Evolutionary conservation across 2,888 invertebrate species (phyloP), one percentile per base, ranked within the genome.

Genomic region (Thereva unica): DNA sequence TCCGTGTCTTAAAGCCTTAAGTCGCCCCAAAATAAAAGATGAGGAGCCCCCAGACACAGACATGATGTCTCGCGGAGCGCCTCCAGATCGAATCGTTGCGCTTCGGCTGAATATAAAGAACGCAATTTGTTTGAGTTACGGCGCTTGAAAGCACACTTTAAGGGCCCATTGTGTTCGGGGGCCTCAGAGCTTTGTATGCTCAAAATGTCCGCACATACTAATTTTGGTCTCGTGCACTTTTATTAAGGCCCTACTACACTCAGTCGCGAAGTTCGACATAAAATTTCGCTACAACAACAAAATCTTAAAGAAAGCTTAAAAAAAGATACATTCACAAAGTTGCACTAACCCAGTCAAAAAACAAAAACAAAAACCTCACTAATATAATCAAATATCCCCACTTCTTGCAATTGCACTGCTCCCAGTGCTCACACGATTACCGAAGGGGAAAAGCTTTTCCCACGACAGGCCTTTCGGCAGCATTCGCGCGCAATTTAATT

Each of bases 81-180:
- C 67, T 54, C 64, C 59, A 44, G 54, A 52, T 49, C 45, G 12
- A 56, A 57, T 40, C 55, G 23, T 23, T 23, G 23, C 38, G 50
- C 64, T 54, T 64, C 64, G 67, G 64, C 54, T 54, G 64, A 64
- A 69, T 67, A 68, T 69, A 69, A 69, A 71, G 71, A 67, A 70
- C 76, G 78, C 80, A 80, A 80, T 80, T 80, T 80, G 78, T 78
- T 80, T 79, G 78, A 80, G 79, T 79, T 79, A 80, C 80, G 80
- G 80, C 80, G 80, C 80, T 80, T 79, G 78, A 77, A 76, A 78
- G 79, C 79, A 80, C 80, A 80, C 80, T 80, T 80, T 80, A 78
- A 80, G 79, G 78, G 77, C 75, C 78, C 76, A 79, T 80, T 79
- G 80, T 80, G 77, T 79, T 78, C 63, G 3, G 23, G 23, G 44